A percentile compares a stretch with the other conserved stretches of the same genome.
Evolutionary conservation across 2,113 vertebrate species (phyloP).

Genomic region (Petrocephalus microphthalmus): DNA sequence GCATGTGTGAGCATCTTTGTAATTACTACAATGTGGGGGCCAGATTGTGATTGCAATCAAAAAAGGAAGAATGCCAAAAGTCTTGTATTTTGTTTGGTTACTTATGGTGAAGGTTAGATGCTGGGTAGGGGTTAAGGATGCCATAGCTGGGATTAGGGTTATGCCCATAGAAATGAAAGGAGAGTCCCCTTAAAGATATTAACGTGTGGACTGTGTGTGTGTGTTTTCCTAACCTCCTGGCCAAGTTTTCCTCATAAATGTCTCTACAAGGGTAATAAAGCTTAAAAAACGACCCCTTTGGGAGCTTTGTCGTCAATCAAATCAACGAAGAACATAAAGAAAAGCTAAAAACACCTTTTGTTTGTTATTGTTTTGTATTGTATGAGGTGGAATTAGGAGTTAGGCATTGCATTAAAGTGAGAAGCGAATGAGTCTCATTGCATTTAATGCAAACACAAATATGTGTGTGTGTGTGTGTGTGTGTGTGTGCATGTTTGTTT

Average conservation of each 20-base stretch:
- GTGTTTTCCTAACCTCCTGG: background rate
- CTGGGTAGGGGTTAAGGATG: background rate
- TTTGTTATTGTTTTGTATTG: background rate
- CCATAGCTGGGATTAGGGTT: background rate
- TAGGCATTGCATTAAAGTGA: background rate
- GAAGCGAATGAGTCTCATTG: background rate
- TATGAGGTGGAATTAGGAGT: background rate
- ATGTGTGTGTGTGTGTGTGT: background rate
- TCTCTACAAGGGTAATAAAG: background rate
- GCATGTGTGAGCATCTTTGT: background rate
- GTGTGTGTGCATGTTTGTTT: background rate
- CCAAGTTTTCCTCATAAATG: background rate
- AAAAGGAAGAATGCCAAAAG: background rate
- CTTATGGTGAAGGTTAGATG: background rate
- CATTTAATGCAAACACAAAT: no score
- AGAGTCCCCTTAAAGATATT: background rate
- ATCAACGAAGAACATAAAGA: no score
- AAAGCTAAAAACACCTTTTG: background rate
- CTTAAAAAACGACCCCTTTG: background rate
- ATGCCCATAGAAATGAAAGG: background rate
- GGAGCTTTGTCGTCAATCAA: background rate
- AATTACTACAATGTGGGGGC: background rate
- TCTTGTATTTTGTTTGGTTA: background rate
- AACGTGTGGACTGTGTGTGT: slow-evolving; percentile 24
- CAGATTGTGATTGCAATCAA: background rate